These are phyloP conservation scores for Pseudolycoriella hygida DNA, from an alignment of 2,888 invertebrate genomes.

Conservation along the genomic window DNA sequence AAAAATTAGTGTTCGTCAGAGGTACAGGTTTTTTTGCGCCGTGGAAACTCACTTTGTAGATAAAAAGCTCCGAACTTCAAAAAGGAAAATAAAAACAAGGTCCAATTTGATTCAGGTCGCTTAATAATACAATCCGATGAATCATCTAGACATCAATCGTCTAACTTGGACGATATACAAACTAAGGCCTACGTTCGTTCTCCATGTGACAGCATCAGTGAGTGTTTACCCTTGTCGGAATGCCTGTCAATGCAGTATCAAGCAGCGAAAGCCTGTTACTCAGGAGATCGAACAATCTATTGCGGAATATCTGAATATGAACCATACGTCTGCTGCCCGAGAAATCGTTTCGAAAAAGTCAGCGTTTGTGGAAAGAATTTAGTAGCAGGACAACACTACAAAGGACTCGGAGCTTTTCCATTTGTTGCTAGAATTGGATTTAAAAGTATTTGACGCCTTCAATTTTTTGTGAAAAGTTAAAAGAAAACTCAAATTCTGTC, in stretches of 20 bases:
- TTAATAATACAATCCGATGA: neutral
- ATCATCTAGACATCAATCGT: neutral
- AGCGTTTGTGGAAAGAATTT: conserved; percentile 45
- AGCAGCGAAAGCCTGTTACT: conserved; percentile 26
- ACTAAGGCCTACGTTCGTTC: neutral
- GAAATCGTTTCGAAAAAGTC: conserved; percentile 25
- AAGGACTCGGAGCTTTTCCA: conserved; percentile 53
- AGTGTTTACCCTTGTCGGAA: conserved; percentile 27
- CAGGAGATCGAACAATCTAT: conserved; percentile 26
- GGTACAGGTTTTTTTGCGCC: too few relatives aligned
- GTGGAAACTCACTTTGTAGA: too few relatives aligned
- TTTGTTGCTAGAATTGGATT: conserved; percentile 63
- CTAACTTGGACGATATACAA: neutral
- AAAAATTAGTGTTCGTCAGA: too few relatives aligned
- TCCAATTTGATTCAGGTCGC: neutral
- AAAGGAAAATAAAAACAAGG: too few relatives aligned
- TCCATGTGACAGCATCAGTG: conserved; percentile 12
- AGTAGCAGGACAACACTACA: conserved; percentile 44
- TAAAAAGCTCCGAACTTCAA: too few relatives aligned
- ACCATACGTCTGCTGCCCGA: conserved; percentile 28
- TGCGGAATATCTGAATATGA: conserved; percentile 26
- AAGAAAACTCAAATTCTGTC: too few relatives aligned
- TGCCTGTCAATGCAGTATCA: conserved; percentile 27
- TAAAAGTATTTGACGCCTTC: conserved; percentile 37
- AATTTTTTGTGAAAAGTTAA: neutral